A percentile compares a stretch with the other conserved stretches of the same genome.
Evolutionary conservation across 2,888 invertebrate genomes (phyloP).

Genomic region (Gymnosoma rotundatum): DNA sequence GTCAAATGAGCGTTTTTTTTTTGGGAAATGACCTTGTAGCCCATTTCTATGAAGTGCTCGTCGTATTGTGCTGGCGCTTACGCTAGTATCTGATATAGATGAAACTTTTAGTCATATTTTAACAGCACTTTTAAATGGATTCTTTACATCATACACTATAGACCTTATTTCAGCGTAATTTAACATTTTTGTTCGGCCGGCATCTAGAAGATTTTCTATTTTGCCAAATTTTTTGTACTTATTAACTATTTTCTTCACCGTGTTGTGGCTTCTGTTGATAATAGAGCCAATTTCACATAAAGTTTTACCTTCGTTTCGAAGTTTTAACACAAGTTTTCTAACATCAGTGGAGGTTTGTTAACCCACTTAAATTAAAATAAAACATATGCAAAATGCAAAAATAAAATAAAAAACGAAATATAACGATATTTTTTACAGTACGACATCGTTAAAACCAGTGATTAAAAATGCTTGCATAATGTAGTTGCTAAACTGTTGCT

Average conservation of each 20-base stretch:
- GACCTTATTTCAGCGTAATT: constrained; percentile 1
- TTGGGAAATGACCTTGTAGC: not conserved
- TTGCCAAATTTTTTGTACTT: not conserved
- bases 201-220: constrained; percentile 5
- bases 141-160: not conserved
- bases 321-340: constrained; percentile 3
- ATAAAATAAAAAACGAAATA: too few species aligned
- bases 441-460: too few species aligned
- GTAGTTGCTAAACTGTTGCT: too few species aligned
- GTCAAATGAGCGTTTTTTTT: not conserved
- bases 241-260: too few species aligned
- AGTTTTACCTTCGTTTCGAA: constrained; percentile 7
- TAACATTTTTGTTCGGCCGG: too few species aligned
- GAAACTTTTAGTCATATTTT: constrained; percentile 3
- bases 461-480: too few species aligned
- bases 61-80: constrained; percentile 30
- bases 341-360: not conserved
- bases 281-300: constrained; percentile 10
- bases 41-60: not conserved
- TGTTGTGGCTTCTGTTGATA: constrained; percentile 1
- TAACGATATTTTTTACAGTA: too few species aligned
- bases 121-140: not conserved
- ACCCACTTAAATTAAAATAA: not conserved
- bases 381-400: too few species aligned
- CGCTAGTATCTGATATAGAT: not conserved